Evolutionary conservation across 2,888 invertebrate genomes (phyloP), one percentile per base, ranked within the genome.

Genomic region (Mesodorylaimus sp.): DNA sequence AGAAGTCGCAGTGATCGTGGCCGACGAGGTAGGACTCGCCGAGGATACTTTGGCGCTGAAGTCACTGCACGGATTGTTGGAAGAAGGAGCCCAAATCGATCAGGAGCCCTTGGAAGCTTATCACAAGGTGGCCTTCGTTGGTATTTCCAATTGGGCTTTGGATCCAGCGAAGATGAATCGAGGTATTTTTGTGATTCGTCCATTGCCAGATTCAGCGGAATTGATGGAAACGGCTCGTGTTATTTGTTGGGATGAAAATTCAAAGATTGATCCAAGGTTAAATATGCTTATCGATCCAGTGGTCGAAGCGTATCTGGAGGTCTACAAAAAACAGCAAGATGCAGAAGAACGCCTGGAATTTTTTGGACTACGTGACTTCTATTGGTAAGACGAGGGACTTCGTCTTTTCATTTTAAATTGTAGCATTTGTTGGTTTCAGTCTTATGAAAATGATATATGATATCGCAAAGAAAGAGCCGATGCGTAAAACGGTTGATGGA

Each of bases 131-230:
- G 32, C 32, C 7, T 32, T 32, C 16, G 32, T 32, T 32, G 32
- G 32, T 10, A 32, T 32, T 32, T 32, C 32, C 32, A 32, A 32
- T 16, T 67, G 67, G 67, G 65, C 66, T n/a, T 54, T 67, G 29
- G 67, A 67, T 54, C 66, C 66, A 21, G 66, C 66, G 37, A 66
- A 66, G 54, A 66, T 65, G 64, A 66, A 66, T 55, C 50, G 66
- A 52, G 66, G 64, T n/a, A 63, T 66, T 24, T 55, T 62, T 5
- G 64, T 66, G 5, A 42, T 13, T 13, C 19, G 42, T 13, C 10
- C 13, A 19, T 13, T 42, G 10, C 42, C 42, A 13, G 42, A 42
- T 42, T 13, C 10, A 19, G 10, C 10, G 10, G 42, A 42, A n/a
- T 23, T 42, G 13, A 23, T 42, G 19, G 10, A n/a, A 13, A 42